phyloP scores from a whole-genome alignment of 2,113 vertebrate species.

The Malurus melanocephalus region DNA sequence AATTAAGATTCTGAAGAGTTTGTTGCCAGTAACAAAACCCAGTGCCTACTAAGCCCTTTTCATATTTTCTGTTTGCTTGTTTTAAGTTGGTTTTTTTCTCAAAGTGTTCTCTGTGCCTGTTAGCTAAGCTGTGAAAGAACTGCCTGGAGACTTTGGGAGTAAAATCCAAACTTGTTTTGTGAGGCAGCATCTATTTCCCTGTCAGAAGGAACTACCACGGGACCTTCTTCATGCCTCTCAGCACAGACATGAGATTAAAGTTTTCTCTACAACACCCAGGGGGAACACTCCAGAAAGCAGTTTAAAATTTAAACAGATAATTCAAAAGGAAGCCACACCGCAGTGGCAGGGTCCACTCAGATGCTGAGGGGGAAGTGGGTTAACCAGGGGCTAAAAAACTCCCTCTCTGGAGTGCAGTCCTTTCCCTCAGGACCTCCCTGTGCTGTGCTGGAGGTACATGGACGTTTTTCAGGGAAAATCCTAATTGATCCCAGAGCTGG shows the following conservation, averaged over 20 bases:
- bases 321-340: conserved; percentile 13
- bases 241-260: conserved; percentile 40
- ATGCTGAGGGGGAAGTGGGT: neutral
- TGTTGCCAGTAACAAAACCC: neutral
- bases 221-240: conserved; percentile 25
- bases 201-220: neutral
- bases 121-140: neutral
- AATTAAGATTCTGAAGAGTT: neutral
- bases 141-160: conserved; percentile 30
- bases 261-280: conserved; percentile 18
- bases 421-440: neutral
- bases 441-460: neutral
- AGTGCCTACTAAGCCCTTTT: neutral
- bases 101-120: neutral
- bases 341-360: neutral
- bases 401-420: neutral
- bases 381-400: neutral
- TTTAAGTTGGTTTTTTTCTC: neutral
- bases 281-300: conserved; percentile 1
- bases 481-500: conserved; percentile 15
- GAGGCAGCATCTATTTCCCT: conserved; percentile 43
- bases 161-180: conserved; percentile 44
- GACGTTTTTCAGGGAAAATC: neutral
- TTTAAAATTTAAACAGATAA: conserved; percentile 47
- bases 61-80: neutral